These are phyloP conservation scores for Ataeniobius toweri DNA, from an alignment of 2,797 vertebrate genomes.

Conservation along the genomic window DNA sequence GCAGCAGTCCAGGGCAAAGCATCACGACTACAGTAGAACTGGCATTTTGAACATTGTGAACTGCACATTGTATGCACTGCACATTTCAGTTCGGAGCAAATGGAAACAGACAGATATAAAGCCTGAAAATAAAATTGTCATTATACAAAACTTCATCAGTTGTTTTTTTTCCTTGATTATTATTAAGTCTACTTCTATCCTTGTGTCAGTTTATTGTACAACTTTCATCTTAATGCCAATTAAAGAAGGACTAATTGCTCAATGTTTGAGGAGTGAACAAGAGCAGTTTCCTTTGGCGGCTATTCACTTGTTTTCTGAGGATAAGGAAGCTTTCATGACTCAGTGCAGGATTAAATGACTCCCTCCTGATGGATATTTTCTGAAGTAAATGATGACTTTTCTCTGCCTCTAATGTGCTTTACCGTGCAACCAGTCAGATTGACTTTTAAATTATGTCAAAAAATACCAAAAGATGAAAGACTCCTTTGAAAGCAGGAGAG, in stretches of 20 bases:
- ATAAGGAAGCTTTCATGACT: constrained; percentile 56
- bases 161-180: background rate
- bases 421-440: constrained; percentile 62
- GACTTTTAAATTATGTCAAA: constrained; percentile 70
- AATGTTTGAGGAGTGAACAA: constrained; percentile 38
- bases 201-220: constrained; percentile 8
- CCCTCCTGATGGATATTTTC: constrained; percentile 50
- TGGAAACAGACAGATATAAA: background rate
- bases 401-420: constrained; percentile 64
- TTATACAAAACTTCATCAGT: background rate
- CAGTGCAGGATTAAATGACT: constrained; percentile 52
- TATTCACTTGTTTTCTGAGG: constrained; percentile 38
- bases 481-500: constrained; percentile 68
- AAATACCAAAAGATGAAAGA: constrained; percentile 74
- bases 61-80: background rate
- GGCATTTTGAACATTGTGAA: background rate
- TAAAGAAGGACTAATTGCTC: constrained; percentile 63
- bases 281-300: constrained; percentile 16
- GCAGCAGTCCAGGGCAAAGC: background rate
- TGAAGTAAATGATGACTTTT: constrained; percentile 59
- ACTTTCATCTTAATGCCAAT: constrained; percentile 46
- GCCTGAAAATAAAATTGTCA: background rate
- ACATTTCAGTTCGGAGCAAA: too few relatives aligned
- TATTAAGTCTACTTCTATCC: background rate
- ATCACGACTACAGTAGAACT: background rate